phyloP scores from a whole-genome alignment of 92 coral and sea anemone genomes.

The Bergia sp. region DNA sequence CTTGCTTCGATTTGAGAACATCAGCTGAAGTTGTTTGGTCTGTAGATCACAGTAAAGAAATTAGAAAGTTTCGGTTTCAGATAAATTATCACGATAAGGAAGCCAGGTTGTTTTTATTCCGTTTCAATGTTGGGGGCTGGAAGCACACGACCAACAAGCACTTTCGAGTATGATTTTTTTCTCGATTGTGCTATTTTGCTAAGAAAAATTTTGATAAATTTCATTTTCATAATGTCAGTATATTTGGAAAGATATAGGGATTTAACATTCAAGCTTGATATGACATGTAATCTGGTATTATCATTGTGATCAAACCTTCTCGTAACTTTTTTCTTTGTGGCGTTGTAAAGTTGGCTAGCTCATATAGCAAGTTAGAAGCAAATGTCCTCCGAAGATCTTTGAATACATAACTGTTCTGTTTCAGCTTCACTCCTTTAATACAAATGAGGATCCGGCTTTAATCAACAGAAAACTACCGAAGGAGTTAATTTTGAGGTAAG shows the following conservation, averaged over 20 bases:
- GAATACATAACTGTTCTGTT: slow-evolving; percentile 34
- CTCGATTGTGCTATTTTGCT: slow-evolving; percentile 29
- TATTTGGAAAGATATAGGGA: background rate
- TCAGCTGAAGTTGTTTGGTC: slow-evolving; percentile 8
- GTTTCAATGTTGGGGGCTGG: too few species aligned
- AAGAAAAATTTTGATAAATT: background rate
- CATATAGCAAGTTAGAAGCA: background rate
- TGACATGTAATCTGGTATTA: background rate
- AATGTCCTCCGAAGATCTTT: slow-evolving; percentile 40
- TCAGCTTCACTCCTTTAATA: slow-evolving; percentile 92
- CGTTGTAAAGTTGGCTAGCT: background rate
- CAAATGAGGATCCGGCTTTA: slow-evolving; percentile 91
- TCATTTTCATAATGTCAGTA: background rate
- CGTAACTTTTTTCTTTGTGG: background rate
- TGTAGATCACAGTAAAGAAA: slow-evolving; percentile 6
- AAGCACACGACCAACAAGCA: background rate
- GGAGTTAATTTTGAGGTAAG: slow-evolving; percentile 93
- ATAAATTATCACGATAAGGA: background rate
- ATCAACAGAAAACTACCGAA: slow-evolving; percentile 97
- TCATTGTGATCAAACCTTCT: background rate
- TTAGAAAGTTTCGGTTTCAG: slow-evolving; percentile 8
- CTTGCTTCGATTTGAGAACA: background rate
- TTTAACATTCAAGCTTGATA: background rate
- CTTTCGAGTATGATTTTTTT: background rate
- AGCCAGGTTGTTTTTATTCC: background rate